Conservation (phyloP, 2,797 vertebrate genomes). For the Parambassis ranga region DNA sequence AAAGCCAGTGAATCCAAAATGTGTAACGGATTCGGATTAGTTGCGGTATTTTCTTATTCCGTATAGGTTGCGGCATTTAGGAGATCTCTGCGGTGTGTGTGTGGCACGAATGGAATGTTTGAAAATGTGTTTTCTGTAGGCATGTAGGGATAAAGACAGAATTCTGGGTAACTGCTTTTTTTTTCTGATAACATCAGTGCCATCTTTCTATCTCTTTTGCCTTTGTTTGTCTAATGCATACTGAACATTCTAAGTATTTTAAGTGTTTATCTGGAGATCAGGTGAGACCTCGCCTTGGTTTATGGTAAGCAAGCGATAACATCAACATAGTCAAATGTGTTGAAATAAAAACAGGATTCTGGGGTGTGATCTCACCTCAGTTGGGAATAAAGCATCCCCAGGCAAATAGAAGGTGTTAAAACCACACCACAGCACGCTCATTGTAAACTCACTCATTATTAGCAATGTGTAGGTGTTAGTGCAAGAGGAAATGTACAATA, state of each 20-base stretch:
- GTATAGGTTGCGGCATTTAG: not conserved
- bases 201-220: not conserved
- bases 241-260: not conserved
- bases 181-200: constrained; percentile 14
- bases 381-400: not conserved
- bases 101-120: constrained; percentile 1
- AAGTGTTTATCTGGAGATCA: not conserved
- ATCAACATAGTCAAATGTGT: not conserved
- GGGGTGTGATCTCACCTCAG: not conserved
- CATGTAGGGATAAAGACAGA: not conserved
- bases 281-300: not conserved
- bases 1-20: not conserved
- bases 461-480: not conserved
- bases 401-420: not conserved
- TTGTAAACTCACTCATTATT: not conserved
- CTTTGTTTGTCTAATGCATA: not conserved
- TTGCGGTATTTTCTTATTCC: not conserved
- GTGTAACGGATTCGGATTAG: not conserved
- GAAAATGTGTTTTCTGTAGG: not conserved
- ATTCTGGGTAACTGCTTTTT: constrained; percentile 9
- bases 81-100: not conserved
- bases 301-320: not conserved
- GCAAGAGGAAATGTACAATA: not conserved
- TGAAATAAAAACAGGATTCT: not conserved
- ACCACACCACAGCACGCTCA: not conserved